Percentiles rank a stretch among this genome's conserved stretches.
Conservation (phyloP, 2,113 vertebrate genomes). For the Macrotus californicus region DNA sequence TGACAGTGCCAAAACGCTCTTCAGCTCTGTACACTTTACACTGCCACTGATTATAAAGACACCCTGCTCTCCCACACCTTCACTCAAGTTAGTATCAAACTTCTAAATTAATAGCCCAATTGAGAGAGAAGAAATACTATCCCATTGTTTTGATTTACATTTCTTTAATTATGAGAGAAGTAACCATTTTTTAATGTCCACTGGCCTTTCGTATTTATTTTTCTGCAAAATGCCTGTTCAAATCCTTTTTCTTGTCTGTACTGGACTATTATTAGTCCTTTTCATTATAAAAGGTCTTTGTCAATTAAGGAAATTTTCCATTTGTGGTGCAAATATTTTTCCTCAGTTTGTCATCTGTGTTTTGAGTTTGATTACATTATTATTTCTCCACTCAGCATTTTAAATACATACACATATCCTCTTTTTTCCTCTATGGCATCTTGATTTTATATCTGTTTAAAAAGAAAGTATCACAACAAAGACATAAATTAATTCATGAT, state of each 20-base stretch:
- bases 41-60: not conserved
- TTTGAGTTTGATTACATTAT: conserved; percentile 58
- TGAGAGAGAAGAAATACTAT: not conserved
- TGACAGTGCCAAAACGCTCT: not conserved
- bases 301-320: conserved; percentile 55
- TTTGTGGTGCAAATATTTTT: conserved; percentile 56
- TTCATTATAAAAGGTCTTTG: conserved; percentile 56
- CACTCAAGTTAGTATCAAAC: not conserved
- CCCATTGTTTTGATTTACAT: not conserved
- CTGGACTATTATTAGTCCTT: conserved; percentile 39
- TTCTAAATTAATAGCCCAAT: not conserved
- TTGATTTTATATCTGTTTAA: conserved; percentile 63
- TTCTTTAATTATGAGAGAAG: conserved; percentile 32
- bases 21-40: not conserved
- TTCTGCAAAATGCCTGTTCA: conserved; percentile 53
- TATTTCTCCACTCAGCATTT: conserved; percentile 63
- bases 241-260: conserved; percentile 51
- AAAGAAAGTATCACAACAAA: conserved; percentile 67
- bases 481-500: conserved; percentile 55
- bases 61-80: not conserved
- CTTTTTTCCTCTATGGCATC: conserved; percentile 56
- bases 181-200: conserved; percentile 17
- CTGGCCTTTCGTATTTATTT: conserved; percentile 52
- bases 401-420: conserved; percentile 48
- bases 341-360: conserved; percentile 60